A percentile compares a stretch with the other conserved stretches of the same genome.
Conservation (phyloP, 2,888 invertebrate genomes). For the Germaria angustata region DNA sequence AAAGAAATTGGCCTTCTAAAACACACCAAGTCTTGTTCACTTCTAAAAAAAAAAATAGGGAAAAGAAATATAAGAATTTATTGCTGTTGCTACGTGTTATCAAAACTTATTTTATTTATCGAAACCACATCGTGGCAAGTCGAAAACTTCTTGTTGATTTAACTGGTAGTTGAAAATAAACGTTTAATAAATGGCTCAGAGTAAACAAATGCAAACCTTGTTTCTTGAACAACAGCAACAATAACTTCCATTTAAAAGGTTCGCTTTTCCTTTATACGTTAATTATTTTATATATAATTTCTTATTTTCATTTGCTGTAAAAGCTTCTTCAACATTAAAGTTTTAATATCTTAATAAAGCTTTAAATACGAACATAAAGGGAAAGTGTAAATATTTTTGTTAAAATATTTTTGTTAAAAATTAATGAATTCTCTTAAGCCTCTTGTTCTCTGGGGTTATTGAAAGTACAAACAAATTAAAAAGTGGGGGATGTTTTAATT, state of each 20-base stretch:
- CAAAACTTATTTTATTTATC: too few relatives aligned
- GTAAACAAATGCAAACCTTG: too few relatives aligned
- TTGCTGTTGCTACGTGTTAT: too few relatives aligned
- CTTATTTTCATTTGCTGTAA: not conserved
- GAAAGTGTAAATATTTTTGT: not conserved
- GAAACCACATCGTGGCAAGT: not conserved
- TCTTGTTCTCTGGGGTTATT: not conserved
- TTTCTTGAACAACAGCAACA: too few relatives aligned
- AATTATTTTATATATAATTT: not conserved
- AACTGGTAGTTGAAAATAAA: not conserved
- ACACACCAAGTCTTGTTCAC: not conserved
- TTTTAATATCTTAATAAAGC: not conserved
- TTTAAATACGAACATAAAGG: not conserved
- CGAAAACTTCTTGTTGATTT: not conserved
- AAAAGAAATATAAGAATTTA: not conserved
- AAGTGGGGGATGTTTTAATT: not conserved
- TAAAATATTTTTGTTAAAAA: not conserved
- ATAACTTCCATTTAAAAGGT: not conserved
- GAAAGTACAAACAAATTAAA: not conserved
- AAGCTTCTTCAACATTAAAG: not conserved
- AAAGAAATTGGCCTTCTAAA: too few relatives aligned
- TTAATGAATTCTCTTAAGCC: not conserved
- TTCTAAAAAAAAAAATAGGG: not conserved
- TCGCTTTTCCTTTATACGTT: not conserved
- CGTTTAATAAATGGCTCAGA: too few relatives aligned